A percentile compares a stretch with the other conserved stretches of the same genome.
phyloP scores from a whole-genome alignment of 2,113 vertebrate genomes.

The Furnarius figulus region DNA sequence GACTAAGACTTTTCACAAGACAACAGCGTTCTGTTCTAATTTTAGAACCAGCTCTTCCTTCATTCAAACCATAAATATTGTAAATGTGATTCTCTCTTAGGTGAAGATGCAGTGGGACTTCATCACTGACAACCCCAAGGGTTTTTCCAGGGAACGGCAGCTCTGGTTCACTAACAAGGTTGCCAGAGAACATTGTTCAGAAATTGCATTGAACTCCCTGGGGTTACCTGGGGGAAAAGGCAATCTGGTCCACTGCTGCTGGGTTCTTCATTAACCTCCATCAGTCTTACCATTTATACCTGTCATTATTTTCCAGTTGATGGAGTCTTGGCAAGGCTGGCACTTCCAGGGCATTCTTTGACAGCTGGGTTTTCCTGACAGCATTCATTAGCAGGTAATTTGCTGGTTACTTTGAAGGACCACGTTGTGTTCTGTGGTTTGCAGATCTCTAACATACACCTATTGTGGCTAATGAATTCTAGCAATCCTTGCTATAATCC shows the following conservation, averaged over 20 bases:
- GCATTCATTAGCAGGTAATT: constrained; percentile 25
- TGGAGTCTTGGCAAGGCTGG: neutral
- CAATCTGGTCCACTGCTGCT: neutral
- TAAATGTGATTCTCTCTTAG: neutral
- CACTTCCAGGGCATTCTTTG: neutral
- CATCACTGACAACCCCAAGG: neutral
- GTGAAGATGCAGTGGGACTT: neutral
- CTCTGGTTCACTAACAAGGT: neutral
- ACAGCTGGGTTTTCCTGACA: neutral
- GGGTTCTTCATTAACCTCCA: neutral
- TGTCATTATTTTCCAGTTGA: neutral
- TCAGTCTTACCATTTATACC: neutral
- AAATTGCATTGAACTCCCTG: neutral
- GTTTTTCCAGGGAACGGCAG: neutral
- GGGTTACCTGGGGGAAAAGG: neutral
- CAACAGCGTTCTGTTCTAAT: neutral
- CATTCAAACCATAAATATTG: neutral
- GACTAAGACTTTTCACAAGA: neutral
- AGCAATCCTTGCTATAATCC: neutral
- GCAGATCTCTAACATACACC: neutral
- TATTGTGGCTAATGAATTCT: constrained; percentile 25
- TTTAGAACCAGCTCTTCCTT: neutral
- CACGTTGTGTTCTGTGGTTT: neutral
- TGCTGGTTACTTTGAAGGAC: neutral
- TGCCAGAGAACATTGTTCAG: neutral